phyloP scores from a whole-genome alignment of 2,888 invertebrate species.

The Acleris holmiana region DNA sequence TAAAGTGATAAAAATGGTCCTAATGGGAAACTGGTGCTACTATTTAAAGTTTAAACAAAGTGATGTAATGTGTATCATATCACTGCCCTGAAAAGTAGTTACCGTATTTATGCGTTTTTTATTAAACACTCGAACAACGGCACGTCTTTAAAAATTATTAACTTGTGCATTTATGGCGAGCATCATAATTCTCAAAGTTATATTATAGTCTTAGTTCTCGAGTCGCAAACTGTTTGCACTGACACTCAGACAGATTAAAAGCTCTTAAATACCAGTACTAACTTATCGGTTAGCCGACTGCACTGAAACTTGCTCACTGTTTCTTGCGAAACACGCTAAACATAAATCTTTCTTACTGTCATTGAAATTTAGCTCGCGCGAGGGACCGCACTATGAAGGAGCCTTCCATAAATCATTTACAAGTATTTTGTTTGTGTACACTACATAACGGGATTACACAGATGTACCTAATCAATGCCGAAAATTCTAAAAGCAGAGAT shows the following conservation, averaged over 20 bases:
- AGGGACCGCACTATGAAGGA: slow-evolving; percentile 61
- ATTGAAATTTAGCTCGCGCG: slow-evolving; percentile 77
- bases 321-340: slow-evolving; percentile 59
- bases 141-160: neutral
- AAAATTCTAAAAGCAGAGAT: too few species aligned
- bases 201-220: slow-evolving; percentile 45
- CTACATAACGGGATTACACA: slow-evolving; percentile 15
- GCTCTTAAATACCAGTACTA: slow-evolving; percentile 64
- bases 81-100: too few species aligned
- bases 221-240: slow-evolving; percentile 49
- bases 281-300: slow-evolving; percentile 74
- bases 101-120: too few species aligned
- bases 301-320: slow-evolving; percentile 65
- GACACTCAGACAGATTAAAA: slow-evolving; percentile 63
- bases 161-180: neutral
- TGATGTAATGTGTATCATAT: too few species aligned
- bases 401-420: slow-evolving; percentile 72
- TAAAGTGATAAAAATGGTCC: too few species aligned
- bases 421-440: slow-evolving; percentile 62
- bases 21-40: too few species aligned
- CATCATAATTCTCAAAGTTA: slow-evolving; percentile 33
- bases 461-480: neutral
- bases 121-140: neutral
- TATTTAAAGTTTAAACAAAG: too few species aligned
- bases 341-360: slow-evolving; percentile 80